Evolutionary conservation across 2,797 vertebrate species (phyloP).

Genomic region (Sebastiscus albofasciatus): DNA sequence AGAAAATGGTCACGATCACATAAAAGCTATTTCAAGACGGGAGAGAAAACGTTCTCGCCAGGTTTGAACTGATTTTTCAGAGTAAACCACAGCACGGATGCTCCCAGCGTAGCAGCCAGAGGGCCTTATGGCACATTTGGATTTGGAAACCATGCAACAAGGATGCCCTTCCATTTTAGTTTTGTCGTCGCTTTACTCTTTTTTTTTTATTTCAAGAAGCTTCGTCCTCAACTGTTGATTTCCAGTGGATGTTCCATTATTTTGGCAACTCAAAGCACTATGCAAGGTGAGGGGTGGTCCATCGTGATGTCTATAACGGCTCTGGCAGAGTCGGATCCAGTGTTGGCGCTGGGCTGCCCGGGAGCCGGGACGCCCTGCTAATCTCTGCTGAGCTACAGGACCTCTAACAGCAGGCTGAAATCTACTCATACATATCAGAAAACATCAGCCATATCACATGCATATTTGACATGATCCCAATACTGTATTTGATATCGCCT

Average conservation of each 20-base stretch:
- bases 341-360: not conserved
- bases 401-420: slow-evolving; percentile 26
- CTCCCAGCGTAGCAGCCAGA: slow-evolving; percentile 11
- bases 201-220: slow-evolving; percentile 17
- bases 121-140: not conserved
- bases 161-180: not conserved
- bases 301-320: slow-evolving; percentile 30
- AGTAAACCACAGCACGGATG: slow-evolving; percentile 17
- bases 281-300: slow-evolving; percentile 59
- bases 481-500: slow-evolving; percentile 14
- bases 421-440: slow-evolving; percentile 69
- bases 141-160: slow-evolving; percentile 3
- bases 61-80: slow-evolving; percentile 8
- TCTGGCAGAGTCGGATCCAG: slow-evolving; percentile 15
- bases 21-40: slow-evolving; percentile 12
- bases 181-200: not conserved
- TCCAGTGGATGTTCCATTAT: slow-evolving; percentile 31
- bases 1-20: slow-evolving; percentile 13
- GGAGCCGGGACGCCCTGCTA: not conserved
- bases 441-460: slow-evolving; percentile 56
- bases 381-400: slow-evolving; percentile 42
- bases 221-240: slow-evolving; percentile 30
- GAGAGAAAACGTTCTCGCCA: slow-evolving; percentile 1
- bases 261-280: slow-evolving; percentile 62
- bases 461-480: slow-evolving; percentile 12